These are phyloP conservation scores for Chascanopsetta lugubris DNA, from an alignment of 2,113 vertebrate genomes.

Conservation along the genomic window DNA sequence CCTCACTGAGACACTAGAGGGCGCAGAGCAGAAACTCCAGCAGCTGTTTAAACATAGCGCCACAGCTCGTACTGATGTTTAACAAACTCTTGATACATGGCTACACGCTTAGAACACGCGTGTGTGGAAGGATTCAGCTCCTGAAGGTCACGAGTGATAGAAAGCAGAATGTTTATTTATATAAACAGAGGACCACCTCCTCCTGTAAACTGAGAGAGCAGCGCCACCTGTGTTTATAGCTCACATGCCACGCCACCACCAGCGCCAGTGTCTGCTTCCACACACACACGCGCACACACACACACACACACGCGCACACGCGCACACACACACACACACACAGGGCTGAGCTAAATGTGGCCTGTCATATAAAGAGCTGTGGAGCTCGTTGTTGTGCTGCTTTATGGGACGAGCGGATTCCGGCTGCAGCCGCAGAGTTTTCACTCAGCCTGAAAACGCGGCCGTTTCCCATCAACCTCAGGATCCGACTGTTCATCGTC, in stretches of 20 bases:
- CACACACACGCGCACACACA: neutral
- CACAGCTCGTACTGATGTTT: no score
- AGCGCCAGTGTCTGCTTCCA: no score
- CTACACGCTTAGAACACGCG: no score
- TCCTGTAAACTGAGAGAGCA: slow-evolving; percentile 33
- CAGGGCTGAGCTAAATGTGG: slow-evolving; percentile 17
- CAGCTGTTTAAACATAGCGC: no score
- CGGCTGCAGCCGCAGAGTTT: slow-evolving; percentile 25
- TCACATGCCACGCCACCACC: neutral
- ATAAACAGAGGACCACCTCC: neutral
- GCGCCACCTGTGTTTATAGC: slow-evolving; percentile 6
- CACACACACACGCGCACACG: slow-evolving; percentile 8
- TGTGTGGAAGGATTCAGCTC: no score
- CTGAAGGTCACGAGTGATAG: neutral
- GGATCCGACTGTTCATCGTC: neutral
- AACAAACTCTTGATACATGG: no score
- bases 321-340: neutral
- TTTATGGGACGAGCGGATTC: slow-evolving; percentile 27
- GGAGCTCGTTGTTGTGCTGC: slow-evolving; percentile 41
- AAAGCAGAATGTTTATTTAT: neutral
- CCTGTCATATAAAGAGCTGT: slow-evolving; percentile 43
- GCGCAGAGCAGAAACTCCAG: no score
- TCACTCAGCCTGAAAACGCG: slow-evolving; percentile 25
- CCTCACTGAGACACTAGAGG: no score
- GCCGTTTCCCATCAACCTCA: neutral